Percentiles rank a stretch among this genome's conserved stretches.
phyloP scores from a whole-genome alignment of 1,140 invertebrate genomes.

The Drosophila punjabiensis region DNA sequence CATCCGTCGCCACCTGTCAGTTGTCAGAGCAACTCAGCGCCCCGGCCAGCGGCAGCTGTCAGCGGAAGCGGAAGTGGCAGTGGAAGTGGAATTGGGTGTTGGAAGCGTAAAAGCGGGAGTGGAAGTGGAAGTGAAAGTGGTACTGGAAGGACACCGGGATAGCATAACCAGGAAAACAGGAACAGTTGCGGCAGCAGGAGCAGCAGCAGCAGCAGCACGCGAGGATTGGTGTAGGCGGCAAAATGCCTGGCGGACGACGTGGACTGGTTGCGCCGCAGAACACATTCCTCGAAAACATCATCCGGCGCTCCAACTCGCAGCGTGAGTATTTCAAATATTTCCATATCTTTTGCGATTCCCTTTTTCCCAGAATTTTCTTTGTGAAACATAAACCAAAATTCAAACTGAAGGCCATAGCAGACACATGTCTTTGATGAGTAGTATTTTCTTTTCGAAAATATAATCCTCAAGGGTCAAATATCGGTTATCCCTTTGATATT shows the following conservation, averaged over 20 bases:
- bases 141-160: conserved; percentile 9
- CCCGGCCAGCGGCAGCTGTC: conserved; percentile 27
- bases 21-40: conserved; percentile 32
- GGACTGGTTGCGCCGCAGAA: conserved; percentile 99
- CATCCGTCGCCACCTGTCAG: conserved; percentile 32
- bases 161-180: neutral
- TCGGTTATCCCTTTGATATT: neutral
- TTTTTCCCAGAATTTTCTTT: neutral
- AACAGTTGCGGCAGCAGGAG: conserved; percentile 6
- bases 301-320: conserved; percentile 98
- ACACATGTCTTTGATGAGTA: neutral
- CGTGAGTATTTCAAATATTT: conserved; percentile 90
- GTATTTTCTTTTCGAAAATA: neutral
- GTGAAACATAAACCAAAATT: neutral
- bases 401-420: neutral
- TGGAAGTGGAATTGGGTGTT: neutral
- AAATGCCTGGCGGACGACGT: conserved; percentile 97
- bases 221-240: conserved; percentile 82
- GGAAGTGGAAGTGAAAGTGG: conserved; percentile 1
- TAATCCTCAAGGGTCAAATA: neutral
- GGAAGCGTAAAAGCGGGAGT: neutral
- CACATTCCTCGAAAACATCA: conserved; percentile 99
- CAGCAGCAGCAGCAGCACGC: conserved; percentile 21
- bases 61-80: conserved; percentile 17
- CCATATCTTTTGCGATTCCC: neutral